Evolutionary conservation across 2,888 invertebrate species (phyloP).

Genomic region (Shargacucullia verbasci): DNA sequence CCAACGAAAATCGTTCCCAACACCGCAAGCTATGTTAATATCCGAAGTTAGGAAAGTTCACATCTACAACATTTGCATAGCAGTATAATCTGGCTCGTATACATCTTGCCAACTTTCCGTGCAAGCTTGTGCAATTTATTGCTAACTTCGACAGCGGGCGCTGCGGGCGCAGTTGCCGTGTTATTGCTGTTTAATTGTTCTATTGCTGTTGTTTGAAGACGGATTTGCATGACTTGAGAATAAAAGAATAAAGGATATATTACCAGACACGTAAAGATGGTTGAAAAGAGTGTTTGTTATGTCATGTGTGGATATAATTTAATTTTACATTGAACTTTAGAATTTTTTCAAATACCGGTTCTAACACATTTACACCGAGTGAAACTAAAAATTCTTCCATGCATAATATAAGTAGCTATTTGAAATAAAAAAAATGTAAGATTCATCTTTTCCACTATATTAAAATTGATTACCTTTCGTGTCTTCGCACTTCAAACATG

Average conservation of each 20-base stretch:
- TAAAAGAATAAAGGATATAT: too few relatives aligned
- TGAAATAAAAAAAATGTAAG: too few relatives aligned
- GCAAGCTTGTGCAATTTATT: slow-evolving; percentile 50
- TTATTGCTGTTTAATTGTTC: slow-evolving; percentile 52
- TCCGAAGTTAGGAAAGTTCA: slow-evolving; percentile 57
- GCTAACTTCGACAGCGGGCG: slow-evolving; percentile 33
- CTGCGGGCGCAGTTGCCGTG: slow-evolving; percentile 22
- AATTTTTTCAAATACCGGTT: too few relatives aligned
- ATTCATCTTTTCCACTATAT: slow-evolving; percentile 13
- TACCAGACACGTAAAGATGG: too few relatives aligned
- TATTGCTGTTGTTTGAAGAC: slow-evolving; percentile 59
- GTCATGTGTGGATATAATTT: too few relatives aligned
- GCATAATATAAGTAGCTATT: too few relatives aligned
- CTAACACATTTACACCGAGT: too few relatives aligned
- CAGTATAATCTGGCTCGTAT: slow-evolving; percentile 52
- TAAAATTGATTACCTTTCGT: slow-evolving; percentile 20
- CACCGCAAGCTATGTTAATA: slow-evolving; percentile 50
- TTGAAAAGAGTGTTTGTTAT: too few relatives aligned
- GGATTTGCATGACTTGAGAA: slow-evolving; percentile 6
- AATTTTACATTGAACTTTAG: too few relatives aligned
- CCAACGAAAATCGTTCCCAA: slow-evolving; percentile 32
- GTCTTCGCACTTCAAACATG: slow-evolving; percentile 14
- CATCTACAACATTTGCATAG: slow-evolving; percentile 59
- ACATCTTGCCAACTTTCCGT: slow-evolving; percentile 47
- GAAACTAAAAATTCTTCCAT: too few relatives aligned